Conservation (phyloP, 2,888 invertebrate species). For the Lepidocyrtinus sp. region DNA sequence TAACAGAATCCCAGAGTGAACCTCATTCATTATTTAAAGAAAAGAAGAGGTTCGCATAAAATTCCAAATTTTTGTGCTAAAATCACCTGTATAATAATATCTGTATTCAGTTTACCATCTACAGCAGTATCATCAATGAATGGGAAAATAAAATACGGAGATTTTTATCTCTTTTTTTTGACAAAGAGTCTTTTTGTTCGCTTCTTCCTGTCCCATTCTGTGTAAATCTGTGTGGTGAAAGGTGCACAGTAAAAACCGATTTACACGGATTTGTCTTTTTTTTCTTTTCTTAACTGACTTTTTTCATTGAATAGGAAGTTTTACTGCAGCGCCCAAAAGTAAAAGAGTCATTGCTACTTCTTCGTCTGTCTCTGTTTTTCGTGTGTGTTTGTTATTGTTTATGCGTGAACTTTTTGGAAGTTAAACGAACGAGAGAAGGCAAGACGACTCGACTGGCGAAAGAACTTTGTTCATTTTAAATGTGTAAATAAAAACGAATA, state of each 20-base stretch:
- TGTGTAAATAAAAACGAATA: background rate
- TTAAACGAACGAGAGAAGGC: background rate
- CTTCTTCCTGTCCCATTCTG: background rate
- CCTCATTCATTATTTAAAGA: background rate
- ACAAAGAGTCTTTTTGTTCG: too few relatives aligned
- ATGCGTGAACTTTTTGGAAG: constrained; percentile 43
- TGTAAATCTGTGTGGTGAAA: constrained; percentile 17
- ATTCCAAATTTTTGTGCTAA: background rate
- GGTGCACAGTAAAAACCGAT: background rate
- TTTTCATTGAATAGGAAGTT: background rate
- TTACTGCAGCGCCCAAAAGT: constrained; percentile 7
- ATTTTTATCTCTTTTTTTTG: constrained; percentile 10
- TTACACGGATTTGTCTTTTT: background rate
- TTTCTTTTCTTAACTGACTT: background rate
- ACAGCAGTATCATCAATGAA: constrained; percentile 10
- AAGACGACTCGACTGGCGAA: too few relatives aligned
- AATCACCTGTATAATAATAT: constrained; percentile 1
- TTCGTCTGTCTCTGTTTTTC: background rate
- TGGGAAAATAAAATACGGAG: background rate
- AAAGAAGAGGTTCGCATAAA: background rate
- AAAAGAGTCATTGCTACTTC: constrained; percentile 14
- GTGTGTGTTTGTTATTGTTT: constrained; percentile 37
- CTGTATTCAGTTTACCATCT: constrained; percentile 4
- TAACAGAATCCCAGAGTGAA: constrained; percentile 2
- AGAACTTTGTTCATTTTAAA: background rate